Percentiles rank a stretch among this genome's conserved stretches.
Evolutionary conservation across 2,113 vertebrate species (phyloP).

Genomic region (Echinops telfairi): DNA sequence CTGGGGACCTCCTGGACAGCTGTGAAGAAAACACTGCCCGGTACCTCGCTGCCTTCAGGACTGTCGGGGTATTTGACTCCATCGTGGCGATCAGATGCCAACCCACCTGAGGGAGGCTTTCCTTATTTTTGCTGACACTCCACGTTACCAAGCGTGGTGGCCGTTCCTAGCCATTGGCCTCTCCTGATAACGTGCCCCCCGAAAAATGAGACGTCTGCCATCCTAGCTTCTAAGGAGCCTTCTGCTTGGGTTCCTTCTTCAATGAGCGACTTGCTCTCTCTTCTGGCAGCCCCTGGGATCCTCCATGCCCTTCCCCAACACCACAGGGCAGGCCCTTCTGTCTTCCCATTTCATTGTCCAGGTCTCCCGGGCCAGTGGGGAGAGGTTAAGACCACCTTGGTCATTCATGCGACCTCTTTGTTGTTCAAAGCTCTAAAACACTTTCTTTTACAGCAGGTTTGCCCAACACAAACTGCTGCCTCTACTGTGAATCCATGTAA

Average conservation of each 20-base stretch:
- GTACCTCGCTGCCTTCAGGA: not conserved
- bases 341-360: not conserved
- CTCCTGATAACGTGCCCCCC: not conserved
- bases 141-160: not conserved
- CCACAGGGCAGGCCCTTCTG: not conserved
- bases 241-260: not conserved
- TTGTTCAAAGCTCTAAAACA: not conserved
- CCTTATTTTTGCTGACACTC: not conserved
- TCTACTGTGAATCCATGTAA: not conserved
- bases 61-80: not conserved
- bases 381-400: not conserved
- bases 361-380: not conserved
- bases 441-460: not conserved
- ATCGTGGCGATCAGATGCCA: not conserved
- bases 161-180: not conserved
- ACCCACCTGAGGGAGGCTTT: not conserved
- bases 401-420: not conserved
- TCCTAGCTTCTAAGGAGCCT: not conserved
- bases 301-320: not conserved
- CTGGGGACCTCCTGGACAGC: not conserved
- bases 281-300: not conserved
- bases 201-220: not conserved
- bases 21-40: not conserved
- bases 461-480: not conserved
- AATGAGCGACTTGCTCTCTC: not conserved